A percentile compares a stretch with the other conserved stretches of the same genome.
These are phyloP conservation scores for Mya arenaria DNA, from an alignment of 1,140 invertebrate species.

Conservation along the genomic window DNA sequence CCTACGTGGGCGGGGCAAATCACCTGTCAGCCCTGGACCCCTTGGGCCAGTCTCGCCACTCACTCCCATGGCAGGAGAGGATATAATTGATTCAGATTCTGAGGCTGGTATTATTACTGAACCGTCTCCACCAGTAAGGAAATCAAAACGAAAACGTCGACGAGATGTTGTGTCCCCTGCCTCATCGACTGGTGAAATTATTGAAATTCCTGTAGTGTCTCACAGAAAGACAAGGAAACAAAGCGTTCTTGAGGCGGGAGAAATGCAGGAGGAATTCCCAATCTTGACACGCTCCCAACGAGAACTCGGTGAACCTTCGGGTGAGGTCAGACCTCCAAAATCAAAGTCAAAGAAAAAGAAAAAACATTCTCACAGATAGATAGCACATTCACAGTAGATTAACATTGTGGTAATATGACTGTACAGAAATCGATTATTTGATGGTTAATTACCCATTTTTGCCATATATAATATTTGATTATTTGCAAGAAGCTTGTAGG, in stretches of 20 bases:
- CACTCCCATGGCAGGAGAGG: conserved; percentile 17
- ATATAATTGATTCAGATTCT: conserved; percentile 22
- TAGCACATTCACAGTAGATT: background rate
- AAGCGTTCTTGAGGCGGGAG: background rate
- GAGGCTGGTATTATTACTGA: background rate
- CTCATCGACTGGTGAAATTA: background rate
- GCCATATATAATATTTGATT: too few species aligned
- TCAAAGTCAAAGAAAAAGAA: background rate
- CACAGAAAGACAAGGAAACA: background rate
- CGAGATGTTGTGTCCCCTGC: background rate
- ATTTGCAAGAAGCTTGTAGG: too few species aligned
- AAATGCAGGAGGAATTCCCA: background rate
- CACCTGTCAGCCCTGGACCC: conserved; percentile 25
- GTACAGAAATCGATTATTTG: too few species aligned
- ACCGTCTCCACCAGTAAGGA: background rate
- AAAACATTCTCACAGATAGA: background rate
- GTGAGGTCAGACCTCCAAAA: background rate
- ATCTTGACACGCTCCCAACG: background rate
- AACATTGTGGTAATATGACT: too few species aligned
- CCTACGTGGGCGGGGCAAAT: background rate
- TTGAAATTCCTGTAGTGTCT: too few species aligned
- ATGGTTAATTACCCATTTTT: too few species aligned
- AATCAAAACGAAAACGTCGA: background rate
- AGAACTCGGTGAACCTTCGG: background rate
- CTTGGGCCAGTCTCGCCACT: conserved; percentile 32